phyloP scores from a whole-genome alignment of 2,888 invertebrate species.

The Spodoptera picta region DNA sequence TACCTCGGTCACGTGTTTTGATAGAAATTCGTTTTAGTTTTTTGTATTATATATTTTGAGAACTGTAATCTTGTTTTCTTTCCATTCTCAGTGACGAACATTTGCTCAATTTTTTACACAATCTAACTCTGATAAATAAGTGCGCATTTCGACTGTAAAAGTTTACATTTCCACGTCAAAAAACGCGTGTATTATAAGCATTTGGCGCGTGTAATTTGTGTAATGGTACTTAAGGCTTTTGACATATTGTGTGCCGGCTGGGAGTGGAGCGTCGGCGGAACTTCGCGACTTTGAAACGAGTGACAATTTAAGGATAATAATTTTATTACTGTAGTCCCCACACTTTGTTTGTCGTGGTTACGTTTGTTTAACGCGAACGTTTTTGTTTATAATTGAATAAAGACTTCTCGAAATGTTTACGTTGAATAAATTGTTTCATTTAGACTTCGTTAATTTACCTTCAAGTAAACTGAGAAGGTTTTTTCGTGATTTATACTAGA shows the following conservation, averaged over 20 bases:
- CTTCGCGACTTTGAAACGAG: not conserved
- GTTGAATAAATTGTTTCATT: too few species aligned
- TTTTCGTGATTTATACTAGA: too few species aligned
- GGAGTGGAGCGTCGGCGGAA: not conserved
- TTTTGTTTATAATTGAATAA: too few species aligned
- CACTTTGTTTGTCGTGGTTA: too few species aligned
- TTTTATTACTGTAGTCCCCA: too few species aligned
- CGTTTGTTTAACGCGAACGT: too few species aligned
- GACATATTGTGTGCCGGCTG: not conserved
- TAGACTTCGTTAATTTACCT: too few species aligned
- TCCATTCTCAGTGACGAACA: not conserved
- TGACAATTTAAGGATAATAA: too few species aligned
- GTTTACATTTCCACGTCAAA: constrained; percentile 19
- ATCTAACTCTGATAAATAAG: not conserved
- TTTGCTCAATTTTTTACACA: not conserved
- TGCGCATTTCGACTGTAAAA: not conserved
- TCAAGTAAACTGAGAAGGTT: too few species aligned
- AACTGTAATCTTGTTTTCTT: too few species aligned
- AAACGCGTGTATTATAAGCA: constrained; percentile 4
- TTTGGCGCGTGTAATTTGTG: constrained; percentile 19
- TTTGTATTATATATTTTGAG: too few species aligned
- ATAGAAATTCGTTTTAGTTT: not conserved
- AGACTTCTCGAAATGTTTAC: too few species aligned
- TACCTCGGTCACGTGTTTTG: not conserved
- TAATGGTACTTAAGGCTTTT: constrained; percentile 5